Conservation (phyloP, 1,140 invertebrate genomes). For the Cydia fagiglandana region DNA sequence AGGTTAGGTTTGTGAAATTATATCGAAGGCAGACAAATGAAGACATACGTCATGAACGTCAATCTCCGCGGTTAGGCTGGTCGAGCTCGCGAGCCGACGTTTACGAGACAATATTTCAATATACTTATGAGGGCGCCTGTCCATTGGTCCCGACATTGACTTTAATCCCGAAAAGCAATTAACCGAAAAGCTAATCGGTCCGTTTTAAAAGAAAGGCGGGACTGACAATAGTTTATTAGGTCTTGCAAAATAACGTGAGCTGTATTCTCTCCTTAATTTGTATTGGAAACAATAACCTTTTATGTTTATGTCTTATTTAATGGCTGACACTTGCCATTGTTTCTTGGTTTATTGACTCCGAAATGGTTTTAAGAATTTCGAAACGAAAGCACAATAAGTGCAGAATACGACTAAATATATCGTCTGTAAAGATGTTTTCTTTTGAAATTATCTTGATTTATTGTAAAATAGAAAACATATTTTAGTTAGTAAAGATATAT, state of each 20-base stretch:
- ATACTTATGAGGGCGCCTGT: conserved; percentile 68
- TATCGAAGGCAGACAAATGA: conserved; percentile 74
- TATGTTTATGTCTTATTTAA: conserved; percentile 18
- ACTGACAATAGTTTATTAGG: conserved; percentile 1
- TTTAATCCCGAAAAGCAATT: conserved; percentile 8
- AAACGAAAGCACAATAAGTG: background rate
- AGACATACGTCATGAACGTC: conserved; percentile 66
- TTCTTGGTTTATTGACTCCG: conserved; percentile 7
- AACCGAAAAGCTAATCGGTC: background rate
- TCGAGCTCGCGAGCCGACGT: conserved; percentile 59
- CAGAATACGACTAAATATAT: background rate
- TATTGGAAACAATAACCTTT: conserved; percentile 14
- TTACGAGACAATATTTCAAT: conserved; percentile 76
- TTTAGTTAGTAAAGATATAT: no score
- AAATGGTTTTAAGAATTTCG: background rate
- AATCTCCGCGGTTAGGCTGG: conserved; percentile 60
- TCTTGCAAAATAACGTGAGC: background rate
- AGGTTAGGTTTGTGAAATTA: conserved; percentile 48
- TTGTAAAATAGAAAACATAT: no score
- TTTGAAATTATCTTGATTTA: no score
- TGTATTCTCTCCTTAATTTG: background rate
- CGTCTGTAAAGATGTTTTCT: no score
- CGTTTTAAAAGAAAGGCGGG: background rate
- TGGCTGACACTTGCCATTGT: conserved; percentile 6
- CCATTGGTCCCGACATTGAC: conserved; percentile 54